Percentiles rank a stretch among this genome's conserved stretches.
Conservation (phyloP, 1,140 invertebrate species). For the Lerema accius region DNA sequence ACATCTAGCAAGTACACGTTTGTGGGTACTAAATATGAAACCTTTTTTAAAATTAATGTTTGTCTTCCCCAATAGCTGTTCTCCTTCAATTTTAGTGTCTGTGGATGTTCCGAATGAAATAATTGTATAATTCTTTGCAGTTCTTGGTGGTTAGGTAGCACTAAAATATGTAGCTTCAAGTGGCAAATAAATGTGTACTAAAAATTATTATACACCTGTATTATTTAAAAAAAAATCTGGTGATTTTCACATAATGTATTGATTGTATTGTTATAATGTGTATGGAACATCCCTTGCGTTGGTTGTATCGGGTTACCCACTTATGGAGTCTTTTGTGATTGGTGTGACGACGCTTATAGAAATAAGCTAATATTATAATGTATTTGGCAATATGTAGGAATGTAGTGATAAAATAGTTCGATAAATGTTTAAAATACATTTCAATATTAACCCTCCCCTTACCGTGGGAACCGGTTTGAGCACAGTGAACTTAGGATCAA, state of each 20-base stretch:
- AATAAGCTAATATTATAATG: slow-evolving; percentile 48
- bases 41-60: neutral
- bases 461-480: too few species aligned
- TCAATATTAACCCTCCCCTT: too few species aligned
- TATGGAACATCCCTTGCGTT: slow-evolving; percentile 31
- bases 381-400: slow-evolving; percentile 29
- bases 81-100: neutral
- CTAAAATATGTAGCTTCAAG: too few species aligned
- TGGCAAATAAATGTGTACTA: too few species aligned
- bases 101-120: too few species aligned
- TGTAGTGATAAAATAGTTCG: slow-evolving; percentile 26
- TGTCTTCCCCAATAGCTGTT: neutral
- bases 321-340: slow-evolving; percentile 60
- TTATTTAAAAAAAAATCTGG: too few species aligned
- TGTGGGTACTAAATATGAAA: neutral
- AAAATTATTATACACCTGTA: too few species aligned
- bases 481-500: too few species aligned
- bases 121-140: too few species aligned
- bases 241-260: too few species aligned
- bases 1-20: too few species aligned
- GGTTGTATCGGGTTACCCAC: slow-evolving; percentile 8
- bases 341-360: slow-evolving; percentile 76
- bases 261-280: neutral
- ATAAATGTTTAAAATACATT: slow-evolving; percentile 26
- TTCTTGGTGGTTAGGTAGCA: too few species aligned